Conservation (phyloP, 2,113 vertebrate species). For the Upupa epops region DNA sequence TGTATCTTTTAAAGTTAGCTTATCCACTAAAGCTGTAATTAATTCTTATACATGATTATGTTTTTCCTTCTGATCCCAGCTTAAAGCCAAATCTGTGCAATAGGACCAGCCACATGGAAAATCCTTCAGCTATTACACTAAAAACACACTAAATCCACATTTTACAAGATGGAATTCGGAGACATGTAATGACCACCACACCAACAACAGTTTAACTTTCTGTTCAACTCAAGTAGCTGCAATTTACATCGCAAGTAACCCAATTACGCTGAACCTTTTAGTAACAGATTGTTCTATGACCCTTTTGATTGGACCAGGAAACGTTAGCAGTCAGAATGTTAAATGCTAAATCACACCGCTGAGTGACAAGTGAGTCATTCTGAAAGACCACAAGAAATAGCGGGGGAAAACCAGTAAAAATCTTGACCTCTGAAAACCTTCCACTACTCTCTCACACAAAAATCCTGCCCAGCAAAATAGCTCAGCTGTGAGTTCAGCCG, state of each 20-base stretch:
- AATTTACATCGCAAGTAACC: conserved; percentile 24
- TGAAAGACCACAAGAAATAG: neutral
- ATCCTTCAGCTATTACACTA: conserved; percentile 52
- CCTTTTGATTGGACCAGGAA: conserved; percentile 33
- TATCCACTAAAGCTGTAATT: conserved; percentile 68
- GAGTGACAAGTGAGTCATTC: conserved; percentile 10
- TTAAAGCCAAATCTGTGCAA: conserved; percentile 63
- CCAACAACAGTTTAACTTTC: neutral
- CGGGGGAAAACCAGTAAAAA: conserved; percentile 19
- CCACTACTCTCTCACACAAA: neutral
- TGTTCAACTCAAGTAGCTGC: conserved; percentile 1
- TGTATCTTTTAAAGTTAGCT: conserved; percentile 71
- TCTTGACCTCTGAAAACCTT: neutral
- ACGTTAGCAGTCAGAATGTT: neutral
- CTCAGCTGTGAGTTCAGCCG: neutral
- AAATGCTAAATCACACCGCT: conserved; percentile 28
- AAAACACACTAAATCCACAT: conserved; percentile 30
- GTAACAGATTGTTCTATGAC: conserved; percentile 15
- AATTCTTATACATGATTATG: conserved; percentile 62
- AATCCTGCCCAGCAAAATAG: neutral
- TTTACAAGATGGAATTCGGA: conserved; percentile 32
- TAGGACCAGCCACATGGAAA: conserved; percentile 67
- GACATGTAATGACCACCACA: neutral
- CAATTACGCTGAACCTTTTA: conserved; percentile 16
- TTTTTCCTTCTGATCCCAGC: conserved; percentile 68